Percentiles rank a stretch among this genome's conserved stretches.
Evolutionary conservation across 2,888 invertebrate genomes (phyloP).

Genomic region (Galeruca laticollis): DNA sequence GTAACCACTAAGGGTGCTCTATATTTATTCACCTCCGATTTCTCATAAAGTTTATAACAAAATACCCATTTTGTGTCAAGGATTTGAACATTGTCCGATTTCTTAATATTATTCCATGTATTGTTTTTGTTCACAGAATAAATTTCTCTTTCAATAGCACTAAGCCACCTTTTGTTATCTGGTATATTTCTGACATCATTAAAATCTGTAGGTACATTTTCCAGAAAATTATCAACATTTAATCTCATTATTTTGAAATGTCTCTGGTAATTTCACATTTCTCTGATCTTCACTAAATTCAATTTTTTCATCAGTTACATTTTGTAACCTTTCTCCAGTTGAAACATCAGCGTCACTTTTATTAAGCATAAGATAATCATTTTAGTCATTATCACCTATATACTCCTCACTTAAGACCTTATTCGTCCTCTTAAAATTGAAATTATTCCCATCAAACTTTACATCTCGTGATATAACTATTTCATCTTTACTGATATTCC

Average conservation of each 20-base stretch:
- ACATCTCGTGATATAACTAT: constrained; percentile 43
- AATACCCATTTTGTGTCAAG: constrained; percentile 28
- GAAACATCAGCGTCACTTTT: background rate
- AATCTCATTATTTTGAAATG: constrained; percentile 45
- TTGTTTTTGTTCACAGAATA: constrained; percentile 46
- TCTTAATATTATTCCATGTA: constrained; percentile 32
- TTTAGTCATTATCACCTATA: no score
- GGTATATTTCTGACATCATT: constrained; percentile 37
- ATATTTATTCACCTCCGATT: constrained; percentile 11
- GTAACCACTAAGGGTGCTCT: constrained; percentile 14
- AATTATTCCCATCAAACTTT: constrained; percentile 40
- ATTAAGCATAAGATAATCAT: background rate
- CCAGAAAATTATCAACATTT: constrained; percentile 40
- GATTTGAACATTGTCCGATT: constrained; percentile 4
- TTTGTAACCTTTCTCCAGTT: no score
- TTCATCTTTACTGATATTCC: constrained; percentile 32
- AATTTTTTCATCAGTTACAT: no score
- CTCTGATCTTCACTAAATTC: no score
- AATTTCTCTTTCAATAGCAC: constrained; percentile 44
- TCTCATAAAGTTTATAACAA: constrained; percentile 13
- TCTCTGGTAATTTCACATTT: constrained; percentile 26
- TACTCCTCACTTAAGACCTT: background rate
- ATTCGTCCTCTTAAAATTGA: constrained; percentile 24
- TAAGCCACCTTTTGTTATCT: constrained; percentile 40
- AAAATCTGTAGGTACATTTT: constrained; percentile 38